Base-by-base conservation (phyloP, 1,140 invertebrate species). In the Lasioglossum albipes region DNA sequence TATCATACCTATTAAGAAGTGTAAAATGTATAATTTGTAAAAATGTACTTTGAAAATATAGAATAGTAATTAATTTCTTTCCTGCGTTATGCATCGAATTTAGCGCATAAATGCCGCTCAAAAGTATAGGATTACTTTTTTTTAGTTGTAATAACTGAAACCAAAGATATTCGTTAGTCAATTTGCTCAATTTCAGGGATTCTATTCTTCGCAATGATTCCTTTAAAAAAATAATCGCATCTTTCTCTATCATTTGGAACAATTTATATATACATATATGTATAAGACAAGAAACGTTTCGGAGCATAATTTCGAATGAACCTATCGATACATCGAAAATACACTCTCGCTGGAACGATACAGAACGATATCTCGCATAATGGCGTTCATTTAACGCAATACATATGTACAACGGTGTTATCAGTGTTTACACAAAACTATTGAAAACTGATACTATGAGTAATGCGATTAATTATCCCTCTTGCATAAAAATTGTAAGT, bases 401-500 rank as follows among this genome's bases (percentile, higher is more conserved):
- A 20, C n/a, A n/a, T n/a, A n/a, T n/a, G n/a, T n/a, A n/a, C 36
- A 41, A 66, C 31, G 31, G 12, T 22, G 5, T 59, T 20, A 36
- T 10, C 7, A 12, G 22, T 12, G 2, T 61, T 61, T 27, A 12
- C 10, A 61, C 13, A 27, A 27, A 59, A 27, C 12, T 61, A 3
- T 12, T n/a, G 7, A 27, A 61, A 61, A 59, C n/a, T 36, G 36
- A 22, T 41, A 61, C 16, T 13, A 84, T 84, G 82, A 45, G 64
- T 59, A 75, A 67, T 27, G 22, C 41, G 0, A 20, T 12, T 16
- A 74, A 75, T 64, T 80, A 80, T 72, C 62, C 78, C 13, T 84
- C 82, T 22, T 84, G 83, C 62, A 84, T 84, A n/a, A 84, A 84
- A 84, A 72, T 84, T 52, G 82, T 84, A 79, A 84, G 76, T 84